A percentile compares a stretch with the other conserved stretches of the same genome.
phyloP scores from a whole-genome alignment of 2,113 vertebrate species.

The Platanista minor region DNA sequence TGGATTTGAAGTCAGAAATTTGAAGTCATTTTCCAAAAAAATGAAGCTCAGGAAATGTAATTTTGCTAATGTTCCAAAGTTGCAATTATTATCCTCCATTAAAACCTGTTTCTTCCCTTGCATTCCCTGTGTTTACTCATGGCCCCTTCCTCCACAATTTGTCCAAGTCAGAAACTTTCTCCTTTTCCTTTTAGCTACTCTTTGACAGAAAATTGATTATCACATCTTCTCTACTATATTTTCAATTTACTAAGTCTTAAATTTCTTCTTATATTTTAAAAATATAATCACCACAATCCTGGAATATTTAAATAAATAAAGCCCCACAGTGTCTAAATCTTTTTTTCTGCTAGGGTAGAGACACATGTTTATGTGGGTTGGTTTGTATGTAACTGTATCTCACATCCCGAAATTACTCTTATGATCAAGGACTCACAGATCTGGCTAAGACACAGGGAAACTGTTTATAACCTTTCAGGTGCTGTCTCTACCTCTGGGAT shows the following conservation, averaged over 20 bases:
- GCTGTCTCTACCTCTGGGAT: background rate
- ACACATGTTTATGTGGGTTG: background rate
- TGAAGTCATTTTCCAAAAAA: background rate
- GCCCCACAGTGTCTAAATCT: background rate
- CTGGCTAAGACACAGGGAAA: background rate
- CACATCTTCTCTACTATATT: background rate
- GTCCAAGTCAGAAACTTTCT: background rate
- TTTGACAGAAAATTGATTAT: background rate
- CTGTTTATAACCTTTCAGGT: background rate
- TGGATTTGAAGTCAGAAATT: background rate
- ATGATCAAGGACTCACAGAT: background rate
- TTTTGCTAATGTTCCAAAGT: background rate
- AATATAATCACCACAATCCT: background rate
- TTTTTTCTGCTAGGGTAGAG: background rate
- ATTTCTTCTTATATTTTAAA: background rate
- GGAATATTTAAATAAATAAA: background rate
- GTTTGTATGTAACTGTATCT: background rate
- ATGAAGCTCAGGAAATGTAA: background rate
- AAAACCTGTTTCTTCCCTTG: background rate
- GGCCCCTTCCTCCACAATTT: background rate
- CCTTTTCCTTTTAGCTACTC: background rate
- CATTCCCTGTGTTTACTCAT: background rate
- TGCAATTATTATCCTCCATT: background rate
- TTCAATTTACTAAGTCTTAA: background rate
- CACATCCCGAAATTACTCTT: background rate